Conservation (phyloP, 2,888 invertebrate genomes). For the Diaprepes abbreviatus region DNA sequence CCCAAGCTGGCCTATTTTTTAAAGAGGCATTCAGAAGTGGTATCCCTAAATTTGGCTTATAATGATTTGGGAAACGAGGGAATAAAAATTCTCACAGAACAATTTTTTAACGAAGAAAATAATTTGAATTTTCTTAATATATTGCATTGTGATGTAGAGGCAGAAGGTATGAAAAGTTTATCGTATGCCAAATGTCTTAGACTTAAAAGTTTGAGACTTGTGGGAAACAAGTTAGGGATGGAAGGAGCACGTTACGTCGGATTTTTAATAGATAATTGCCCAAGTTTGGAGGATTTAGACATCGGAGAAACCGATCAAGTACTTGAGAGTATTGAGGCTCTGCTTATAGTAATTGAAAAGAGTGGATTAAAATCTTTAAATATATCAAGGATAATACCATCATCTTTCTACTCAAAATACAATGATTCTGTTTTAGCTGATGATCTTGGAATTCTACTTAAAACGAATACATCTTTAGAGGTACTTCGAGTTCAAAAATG, state of each 20-base stretch:
- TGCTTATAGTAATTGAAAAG: constrained; percentile 67
- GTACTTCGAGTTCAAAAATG: constrained; percentile 72
- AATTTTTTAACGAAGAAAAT: constrained; percentile 67
- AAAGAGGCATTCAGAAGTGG: constrained; percentile 67
- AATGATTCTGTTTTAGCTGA: constrained; percentile 58
- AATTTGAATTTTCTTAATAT: constrained; percentile 71
- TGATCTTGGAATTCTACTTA: no score
- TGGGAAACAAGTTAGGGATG: constrained; percentile 73
- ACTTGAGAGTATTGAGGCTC: constrained; percentile 70
- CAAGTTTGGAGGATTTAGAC: constrained; percentile 69
- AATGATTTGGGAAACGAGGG: constrained; percentile 72
- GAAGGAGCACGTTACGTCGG: constrained; percentile 71
- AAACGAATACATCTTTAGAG: constrained; percentile 66
- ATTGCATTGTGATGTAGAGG: constrained; percentile 71
- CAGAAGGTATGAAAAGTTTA: constrained; percentile 61
- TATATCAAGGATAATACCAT: constrained; percentile 65
- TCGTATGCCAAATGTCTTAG: constrained; percentile 61
- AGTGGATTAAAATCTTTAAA: constrained; percentile 65
- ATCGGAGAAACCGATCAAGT: constrained; percentile 73
- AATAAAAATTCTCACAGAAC: constrained; percentile 67
- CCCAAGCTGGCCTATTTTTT: constrained; percentile 69
- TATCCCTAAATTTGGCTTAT: constrained; percentile 71
- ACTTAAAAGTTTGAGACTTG: constrained; percentile 70
- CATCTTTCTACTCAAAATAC: constrained; percentile 53
- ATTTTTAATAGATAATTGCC: constrained; percentile 68